Percentiles rank a stretch among this genome's conserved stretches.
Conservation (phyloP, 2,797 vertebrate genomes). For the Notolabrus celidotus region DNA sequence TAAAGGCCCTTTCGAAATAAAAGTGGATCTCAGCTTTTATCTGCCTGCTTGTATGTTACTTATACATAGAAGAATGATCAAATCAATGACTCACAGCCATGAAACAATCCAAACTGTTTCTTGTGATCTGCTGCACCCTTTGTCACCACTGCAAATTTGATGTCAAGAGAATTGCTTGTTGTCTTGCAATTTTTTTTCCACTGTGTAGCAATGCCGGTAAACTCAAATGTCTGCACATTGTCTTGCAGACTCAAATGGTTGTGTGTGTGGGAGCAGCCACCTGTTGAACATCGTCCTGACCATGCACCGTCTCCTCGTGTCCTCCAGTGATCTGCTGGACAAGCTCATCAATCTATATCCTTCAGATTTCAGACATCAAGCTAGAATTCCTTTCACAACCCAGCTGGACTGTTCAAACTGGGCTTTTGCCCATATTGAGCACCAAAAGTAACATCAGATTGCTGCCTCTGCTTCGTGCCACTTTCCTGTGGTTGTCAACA, state of each 20-base stretch:
- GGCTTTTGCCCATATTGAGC: slow-evolving; percentile 20
- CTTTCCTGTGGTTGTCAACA: slow-evolving; percentile 75
- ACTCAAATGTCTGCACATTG: slow-evolving; percentile 29
- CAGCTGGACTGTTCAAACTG: slow-evolving; percentile 27
- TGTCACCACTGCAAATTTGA: not conserved
- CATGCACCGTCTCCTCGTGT: slow-evolving; percentile 94
- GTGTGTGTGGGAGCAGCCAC: slow-evolving; percentile 89
- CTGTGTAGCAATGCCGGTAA: not conserved
- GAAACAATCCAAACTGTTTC: too few species aligned
- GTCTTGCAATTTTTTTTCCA: not conserved
- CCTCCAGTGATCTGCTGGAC: slow-evolving; percentile 92
- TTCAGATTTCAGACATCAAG: slow-evolving; percentile 68
- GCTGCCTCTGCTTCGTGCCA: slow-evolving; percentile 45
- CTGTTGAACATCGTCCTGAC: slow-evolving; percentile 92
- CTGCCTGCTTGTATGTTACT: too few species aligned
- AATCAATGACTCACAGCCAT: too few species aligned
- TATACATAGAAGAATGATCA: too few species aligned
- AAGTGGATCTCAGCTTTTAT: too few species aligned
- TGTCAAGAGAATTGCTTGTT: slow-evolving; percentile 10
- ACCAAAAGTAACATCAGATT: slow-evolving; percentile 51
- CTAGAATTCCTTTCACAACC: not conserved
- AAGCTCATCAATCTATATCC: slow-evolving; percentile 94
- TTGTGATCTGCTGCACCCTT: too few species aligned
- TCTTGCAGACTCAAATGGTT: slow-evolving; percentile 91
- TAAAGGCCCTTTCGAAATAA: too few species aligned